Base-by-base conservation (phyloP, 2,888 invertebrate species). In the Pseudococcus longispinus region DNA sequence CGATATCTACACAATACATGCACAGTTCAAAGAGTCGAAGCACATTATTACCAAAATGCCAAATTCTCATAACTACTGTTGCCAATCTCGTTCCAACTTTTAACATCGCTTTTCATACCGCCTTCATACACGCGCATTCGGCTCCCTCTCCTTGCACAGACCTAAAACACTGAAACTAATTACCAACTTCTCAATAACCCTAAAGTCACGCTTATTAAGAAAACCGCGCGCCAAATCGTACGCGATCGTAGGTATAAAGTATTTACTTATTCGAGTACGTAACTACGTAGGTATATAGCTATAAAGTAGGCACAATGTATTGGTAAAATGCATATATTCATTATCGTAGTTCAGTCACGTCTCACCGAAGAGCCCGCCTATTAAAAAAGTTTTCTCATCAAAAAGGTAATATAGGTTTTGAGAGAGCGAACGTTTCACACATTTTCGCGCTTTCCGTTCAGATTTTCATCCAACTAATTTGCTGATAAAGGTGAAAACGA, bases 381-480 rank as follows among this genome's bases (percentile, higher is more conserved):
- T 70, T 70, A 70, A 70, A 70, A 70, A 70, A 70, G 70, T 70
- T 70, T 70, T 70, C 70, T 70, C 70, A 70, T 70, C 70, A 70
- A 70, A 70, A 70, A 70, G 70, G 70, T 70, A 70, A 70, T 70
- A 29, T 70, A 29, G 70, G 70, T 70, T 70, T 70, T 15, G 70
- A 70, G 70, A 70, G 70, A 70, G 70, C 29, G 70, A 70, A 70
- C 70, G 70, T 70, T 70, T 70, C 70, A 70, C 70, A 70, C 70
- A 29, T 70, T 70, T 70, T 70, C 70, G 70, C 20, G 23, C 20
- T 60, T 23, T 23, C 60, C 60, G 29, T 70, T 70, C 70, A 70
- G 70, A 70, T 70, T 70, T 70, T 70, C 70, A 70, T 70, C 70
- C 70, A 70, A 70, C 70, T 70, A 70, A 70, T 70, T 70, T 70